These are phyloP conservation scores for Caenorhabditis sp. DNA, from an alignment of 2,888 invertebrate genomes.

Conservation along the genomic window DNA sequence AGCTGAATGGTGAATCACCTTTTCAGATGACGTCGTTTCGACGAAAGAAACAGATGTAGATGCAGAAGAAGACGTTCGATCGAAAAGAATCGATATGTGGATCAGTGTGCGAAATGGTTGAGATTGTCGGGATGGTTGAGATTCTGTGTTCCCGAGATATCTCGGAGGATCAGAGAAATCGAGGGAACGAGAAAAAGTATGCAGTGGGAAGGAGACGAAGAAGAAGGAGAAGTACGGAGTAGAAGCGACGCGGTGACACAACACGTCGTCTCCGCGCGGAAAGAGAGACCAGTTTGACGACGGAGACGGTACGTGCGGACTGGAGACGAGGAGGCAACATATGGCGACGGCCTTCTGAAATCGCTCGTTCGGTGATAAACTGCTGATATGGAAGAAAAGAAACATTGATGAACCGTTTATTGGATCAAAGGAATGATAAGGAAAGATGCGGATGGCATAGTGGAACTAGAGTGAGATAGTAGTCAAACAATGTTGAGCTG, in stretches of 20 bases:
- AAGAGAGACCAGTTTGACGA: slow-evolving; percentile 52
- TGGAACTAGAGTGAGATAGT: slow-evolving; percentile 1
- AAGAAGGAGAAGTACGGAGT: slow-evolving; percentile 51
- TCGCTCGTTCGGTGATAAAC: slow-evolving; percentile 35
- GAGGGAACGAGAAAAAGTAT: slow-evolving; percentile 26
- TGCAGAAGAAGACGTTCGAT: slow-evolving; percentile 3
- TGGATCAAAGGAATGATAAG: slow-evolving; percentile 9
- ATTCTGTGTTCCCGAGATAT: slow-evolving; percentile 18
- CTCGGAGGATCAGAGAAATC: slow-evolving; percentile 47
- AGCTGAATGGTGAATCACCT: slow-evolving; percentile 11
- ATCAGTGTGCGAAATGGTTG: slow-evolving; percentile 30
- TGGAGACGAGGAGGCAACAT: slow-evolving; percentile 3
- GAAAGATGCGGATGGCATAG: background rate
- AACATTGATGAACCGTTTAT: slow-evolving; percentile 42
- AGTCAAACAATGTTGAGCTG: background rate
- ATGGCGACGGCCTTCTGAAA: slow-evolving; percentile 25
- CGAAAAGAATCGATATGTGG: slow-evolving; percentile 33
- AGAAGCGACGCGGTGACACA: slow-evolving; percentile 51
- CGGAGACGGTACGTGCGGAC: slow-evolving; percentile 21
- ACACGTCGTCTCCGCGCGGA: slow-evolving; percentile 50
- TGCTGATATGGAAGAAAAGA: slow-evolving; percentile 7
- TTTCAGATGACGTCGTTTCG: slow-evolving; percentile 25
- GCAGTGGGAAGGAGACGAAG: slow-evolving; percentile 36
- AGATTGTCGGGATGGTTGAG: slow-evolving; percentile 27
- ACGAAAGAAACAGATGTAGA: slow-evolving; percentile 17